Conservation (phyloP, 2,113 vertebrate genomes). For the Alexandromys fortis region DNA sequence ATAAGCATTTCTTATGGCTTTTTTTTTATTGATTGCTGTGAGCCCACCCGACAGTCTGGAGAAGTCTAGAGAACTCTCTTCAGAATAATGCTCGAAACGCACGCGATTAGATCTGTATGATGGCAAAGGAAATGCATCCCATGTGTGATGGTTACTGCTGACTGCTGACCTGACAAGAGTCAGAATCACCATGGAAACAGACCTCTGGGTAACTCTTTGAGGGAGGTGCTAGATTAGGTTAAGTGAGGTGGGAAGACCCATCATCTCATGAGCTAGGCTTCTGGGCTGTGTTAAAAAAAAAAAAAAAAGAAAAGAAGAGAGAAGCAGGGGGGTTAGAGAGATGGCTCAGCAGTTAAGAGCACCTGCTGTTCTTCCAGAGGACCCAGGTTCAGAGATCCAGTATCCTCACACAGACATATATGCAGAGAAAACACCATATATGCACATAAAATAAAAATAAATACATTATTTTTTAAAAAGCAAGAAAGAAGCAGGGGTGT, state of each 20-base stretch:
- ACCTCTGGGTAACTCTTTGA: not conserved
- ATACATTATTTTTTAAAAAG: not conserved
- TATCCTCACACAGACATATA: not conserved
- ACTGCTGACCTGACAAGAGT: not conserved
- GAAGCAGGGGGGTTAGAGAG: not conserved
- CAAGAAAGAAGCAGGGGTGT: not conserved
- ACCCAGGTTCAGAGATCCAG: not conserved
- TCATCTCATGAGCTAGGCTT: not conserved
- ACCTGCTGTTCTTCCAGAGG: not conserved
- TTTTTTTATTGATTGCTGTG: too few species aligned
- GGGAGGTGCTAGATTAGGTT: not conserved
- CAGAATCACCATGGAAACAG: not conserved
- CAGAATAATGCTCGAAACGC: not conserved
- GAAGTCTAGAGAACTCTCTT: not conserved
- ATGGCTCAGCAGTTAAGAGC: not conserved
- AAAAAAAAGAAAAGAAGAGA: too few species aligned
- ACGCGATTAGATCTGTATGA: not conserved
- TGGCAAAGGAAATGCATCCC: not conserved
- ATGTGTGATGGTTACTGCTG: not conserved
- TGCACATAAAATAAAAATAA: not conserved
- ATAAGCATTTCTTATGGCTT: not conserved
- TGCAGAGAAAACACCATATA: not conserved
- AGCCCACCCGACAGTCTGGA: not conserved
- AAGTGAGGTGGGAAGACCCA: not conserved
- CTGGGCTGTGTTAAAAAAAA: not conserved